phyloP scores from a whole-genome alignment of 2,113 vertebrate genomes.

The Rhabdomys dilectus region DNA sequence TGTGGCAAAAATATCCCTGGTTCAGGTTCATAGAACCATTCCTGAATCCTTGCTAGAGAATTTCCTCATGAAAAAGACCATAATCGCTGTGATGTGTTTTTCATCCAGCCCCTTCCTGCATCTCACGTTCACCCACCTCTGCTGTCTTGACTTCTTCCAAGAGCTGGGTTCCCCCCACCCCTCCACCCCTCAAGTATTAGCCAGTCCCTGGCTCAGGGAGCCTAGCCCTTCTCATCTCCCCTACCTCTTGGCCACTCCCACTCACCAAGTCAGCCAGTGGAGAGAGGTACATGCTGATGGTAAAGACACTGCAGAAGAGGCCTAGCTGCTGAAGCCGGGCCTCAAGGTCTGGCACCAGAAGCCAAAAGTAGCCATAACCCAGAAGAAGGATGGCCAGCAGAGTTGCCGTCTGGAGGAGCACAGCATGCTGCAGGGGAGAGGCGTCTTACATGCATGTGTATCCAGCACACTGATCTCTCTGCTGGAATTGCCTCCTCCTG shows the following conservation, averaged over 20 bases:
- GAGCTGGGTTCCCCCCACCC: background rate
- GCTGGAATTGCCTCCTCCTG: background rate
- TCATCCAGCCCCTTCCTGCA: background rate
- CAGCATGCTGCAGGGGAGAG: slow-evolving; percentile 81
- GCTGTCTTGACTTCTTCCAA: background rate
- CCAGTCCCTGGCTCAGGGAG: background rate
- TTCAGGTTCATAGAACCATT: background rate
- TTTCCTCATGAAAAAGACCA: background rate
- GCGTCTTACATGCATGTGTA: background rate
- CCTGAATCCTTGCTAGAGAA: background rate
- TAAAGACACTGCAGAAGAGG: slow-evolving; percentile 94
- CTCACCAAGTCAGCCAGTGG: slow-evolving; percentile 93
- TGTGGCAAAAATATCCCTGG: slow-evolving; percentile 71
- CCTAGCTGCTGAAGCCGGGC: slow-evolving; percentile 90
- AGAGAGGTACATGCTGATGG: slow-evolving; percentile 96
- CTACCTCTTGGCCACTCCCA: background rate
- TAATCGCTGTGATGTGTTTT: background rate
- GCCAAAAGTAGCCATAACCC: slow-evolving; percentile 90
- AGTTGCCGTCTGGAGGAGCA: slow-evolving; percentile 83
- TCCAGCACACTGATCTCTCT: background rate
- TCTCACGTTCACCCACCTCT: background rate
- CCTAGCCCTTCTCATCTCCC: background rate
- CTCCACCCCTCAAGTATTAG: background rate
- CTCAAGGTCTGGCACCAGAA: slow-evolving; percentile 79
- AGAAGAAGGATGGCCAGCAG: slow-evolving; percentile 84